Base-by-base conservation (phyloP, 2,797 vertebrate species). In the Tachyglossus aculeatus region DNA sequence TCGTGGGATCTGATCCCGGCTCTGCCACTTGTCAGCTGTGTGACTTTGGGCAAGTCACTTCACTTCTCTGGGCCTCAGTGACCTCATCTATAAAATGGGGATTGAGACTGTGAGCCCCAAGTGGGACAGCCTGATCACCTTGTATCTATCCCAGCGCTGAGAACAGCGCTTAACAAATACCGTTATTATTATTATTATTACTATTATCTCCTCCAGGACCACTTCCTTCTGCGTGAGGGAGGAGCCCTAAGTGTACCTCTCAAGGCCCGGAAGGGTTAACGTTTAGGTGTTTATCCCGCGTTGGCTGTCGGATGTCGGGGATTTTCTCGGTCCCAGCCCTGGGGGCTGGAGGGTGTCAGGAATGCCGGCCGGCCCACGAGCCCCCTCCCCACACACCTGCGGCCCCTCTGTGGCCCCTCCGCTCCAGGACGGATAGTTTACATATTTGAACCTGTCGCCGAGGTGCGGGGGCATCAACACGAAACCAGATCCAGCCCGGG, bases 361-460 rank as follows among this genome's bases (percentile, higher is more conserved):
- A 92, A 92, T 92, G 91, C 82, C 87, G 63, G 58, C 71, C 7
- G 57, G 65, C 53, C 9, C 67, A 59, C 44, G 51, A 77, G 70
- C 85, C 77, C 61, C 19, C 67, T 83, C 81, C 83, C 85, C 80
- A 86, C 90, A 92, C 92, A 93, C 93, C 93, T 94, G 93, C 87
- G 82, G 88, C 80, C n/a, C n/a, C n/a, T n/a, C n/a, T n/a, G n/a
- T n/a, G n/a, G n/a, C n/a, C n/a, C n/a, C 54, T 19, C 86, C 11
- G 80, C 71, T 67, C 19, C 74, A 64, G 74, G 63, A 58, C 2
- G 11, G 89, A 90, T 89, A 84, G 75, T 91, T 91, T 79, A 91
- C 93, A 93, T 92, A 90, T 90, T 90, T 93, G 86, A 89, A 89
- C 86, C 82, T 89, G 88, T 82, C 88, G 88, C 85, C 74, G 84